Conservation (phyloP, 2,113 vertebrate genomes). For the Aythya baeri region DNA sequence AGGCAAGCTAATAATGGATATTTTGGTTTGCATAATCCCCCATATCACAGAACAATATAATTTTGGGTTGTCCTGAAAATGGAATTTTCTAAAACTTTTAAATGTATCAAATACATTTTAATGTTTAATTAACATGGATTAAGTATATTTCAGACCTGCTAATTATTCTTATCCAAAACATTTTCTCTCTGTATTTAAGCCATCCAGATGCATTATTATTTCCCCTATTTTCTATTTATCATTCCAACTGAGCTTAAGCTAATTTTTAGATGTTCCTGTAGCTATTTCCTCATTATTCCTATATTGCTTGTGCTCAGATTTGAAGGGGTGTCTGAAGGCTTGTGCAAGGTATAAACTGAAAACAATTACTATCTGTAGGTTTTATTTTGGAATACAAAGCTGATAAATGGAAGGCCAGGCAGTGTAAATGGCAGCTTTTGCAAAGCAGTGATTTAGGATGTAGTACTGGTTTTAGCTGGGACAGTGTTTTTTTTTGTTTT, state of each 20-base stretch:
- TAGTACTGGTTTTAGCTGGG: not conserved
- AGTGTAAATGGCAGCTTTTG: not conserved
- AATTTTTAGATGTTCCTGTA: not conserved
- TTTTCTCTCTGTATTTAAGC: not conserved
- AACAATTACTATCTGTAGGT: not conserved
- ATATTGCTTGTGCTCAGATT: not conserved
- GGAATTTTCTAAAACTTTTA: not conserved
- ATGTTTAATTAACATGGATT: not conserved
- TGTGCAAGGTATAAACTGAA: not conserved
- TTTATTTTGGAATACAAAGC: not conserved
- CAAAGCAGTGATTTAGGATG: not conserved
- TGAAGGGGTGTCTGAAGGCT: not conserved
- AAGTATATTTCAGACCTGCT: not conserved
- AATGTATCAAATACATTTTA: not conserved
- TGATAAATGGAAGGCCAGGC: not conserved
- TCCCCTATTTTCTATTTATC: not conserved
- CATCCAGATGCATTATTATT: fast-evolving
- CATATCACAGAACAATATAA: not conserved
- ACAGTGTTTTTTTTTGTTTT: not conserved
- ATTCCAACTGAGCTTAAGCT: not conserved
- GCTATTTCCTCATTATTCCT: not conserved
- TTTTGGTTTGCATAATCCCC: not conserved
- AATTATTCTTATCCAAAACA: not conserved
- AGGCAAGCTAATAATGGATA: not conserved
- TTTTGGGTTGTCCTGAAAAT: not conserved